phyloP scores from a whole-genome alignment of 2,113 vertebrate species.

The Takifugu flavidus region DNA sequence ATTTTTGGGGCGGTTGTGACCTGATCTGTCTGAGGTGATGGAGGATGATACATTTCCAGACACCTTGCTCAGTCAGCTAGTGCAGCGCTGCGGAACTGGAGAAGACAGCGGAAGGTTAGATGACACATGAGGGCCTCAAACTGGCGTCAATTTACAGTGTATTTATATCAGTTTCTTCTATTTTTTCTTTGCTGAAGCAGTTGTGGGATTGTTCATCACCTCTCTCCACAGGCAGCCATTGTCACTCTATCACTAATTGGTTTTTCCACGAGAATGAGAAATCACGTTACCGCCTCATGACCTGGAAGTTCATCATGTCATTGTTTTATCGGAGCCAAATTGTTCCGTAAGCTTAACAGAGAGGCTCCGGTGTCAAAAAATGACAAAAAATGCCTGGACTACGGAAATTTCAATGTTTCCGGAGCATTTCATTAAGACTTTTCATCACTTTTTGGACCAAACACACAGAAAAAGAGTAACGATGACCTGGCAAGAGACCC shows the following conservation, averaged over 20 bases:
- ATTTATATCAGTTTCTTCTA: not conserved
- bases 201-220: slow-evolving; percentile 21
- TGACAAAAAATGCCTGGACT: too few species aligned
- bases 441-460: too few species aligned
- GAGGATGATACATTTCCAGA: slow-evolving; percentile 47
- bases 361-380: too few species aligned
- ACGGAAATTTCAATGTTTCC: too few species aligned
- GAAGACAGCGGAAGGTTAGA: slow-evolving; percentile 34
- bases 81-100: slow-evolving; percentile 43
- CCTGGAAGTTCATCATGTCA: too few species aligned
- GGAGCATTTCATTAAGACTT: too few species aligned
- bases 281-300: not conserved
- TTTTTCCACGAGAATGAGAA: slow-evolving; percentile 40
- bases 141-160: slow-evolving; percentile 26
- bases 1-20: slow-evolving; percentile 9
- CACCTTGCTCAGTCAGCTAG: slow-evolving; percentile 50
- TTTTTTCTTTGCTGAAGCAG: slow-evolving; percentile 43
- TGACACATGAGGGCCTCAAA: slow-evolving; percentile 47
- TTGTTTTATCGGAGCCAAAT: too few species aligned
- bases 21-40: slow-evolving; percentile 39
- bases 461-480: too few species aligned
- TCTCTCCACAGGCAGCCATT: slow-evolving; percentile 16
- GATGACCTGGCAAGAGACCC: too few species aligned
- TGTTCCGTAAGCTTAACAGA: too few species aligned
- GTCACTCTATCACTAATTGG: slow-evolving; percentile 17